phyloP scores from a whole-genome alignment of 92 coral and sea anemone species.

The Porites divaricata region DNA sequence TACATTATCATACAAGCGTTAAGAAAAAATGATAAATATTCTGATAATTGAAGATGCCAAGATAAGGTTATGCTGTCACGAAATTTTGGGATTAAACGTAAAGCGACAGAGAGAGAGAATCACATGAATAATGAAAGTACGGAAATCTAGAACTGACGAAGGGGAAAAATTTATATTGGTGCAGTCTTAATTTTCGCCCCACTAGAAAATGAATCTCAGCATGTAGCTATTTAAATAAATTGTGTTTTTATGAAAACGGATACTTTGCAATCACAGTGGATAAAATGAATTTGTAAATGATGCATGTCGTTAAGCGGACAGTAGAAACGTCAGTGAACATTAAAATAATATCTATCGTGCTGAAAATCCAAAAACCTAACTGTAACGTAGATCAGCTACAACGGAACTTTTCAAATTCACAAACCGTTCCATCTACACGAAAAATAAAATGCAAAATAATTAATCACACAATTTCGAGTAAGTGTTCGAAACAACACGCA shows the following conservation, averaged over 20 bases:
- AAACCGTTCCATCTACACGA: neutral
- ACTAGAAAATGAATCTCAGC: neutral
- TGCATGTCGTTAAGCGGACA: neutral
- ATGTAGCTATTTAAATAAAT: neutral
- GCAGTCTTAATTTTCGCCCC: neutral
- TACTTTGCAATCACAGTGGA: neutral
- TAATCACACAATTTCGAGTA: neutral
- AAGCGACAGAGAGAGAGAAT: neutral
- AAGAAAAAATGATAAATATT: neutral
- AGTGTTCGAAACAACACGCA: neutral
- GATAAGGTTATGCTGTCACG: conserved; percentile 2
- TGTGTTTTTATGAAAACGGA: neutral
- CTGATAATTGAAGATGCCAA: neutral
- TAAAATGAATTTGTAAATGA: conserved; percentile 1
- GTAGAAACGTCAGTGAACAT: neutral
- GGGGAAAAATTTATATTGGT: neutral
- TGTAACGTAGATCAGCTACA: neutral
- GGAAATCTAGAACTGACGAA: neutral
- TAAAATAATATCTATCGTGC: neutral
- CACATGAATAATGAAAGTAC: conserved; percentile 14
- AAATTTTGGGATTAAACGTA: neutral
- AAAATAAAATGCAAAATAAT: neutral
- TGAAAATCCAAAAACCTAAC: neutral
- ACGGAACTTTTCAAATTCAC: neutral
- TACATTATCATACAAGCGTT: neutral